Evolutionary conservation across 2,888 invertebrate genomes (phyloP), one percentile per base, ranked within the genome.

Genomic region (Tetropium fuscum): DNA sequence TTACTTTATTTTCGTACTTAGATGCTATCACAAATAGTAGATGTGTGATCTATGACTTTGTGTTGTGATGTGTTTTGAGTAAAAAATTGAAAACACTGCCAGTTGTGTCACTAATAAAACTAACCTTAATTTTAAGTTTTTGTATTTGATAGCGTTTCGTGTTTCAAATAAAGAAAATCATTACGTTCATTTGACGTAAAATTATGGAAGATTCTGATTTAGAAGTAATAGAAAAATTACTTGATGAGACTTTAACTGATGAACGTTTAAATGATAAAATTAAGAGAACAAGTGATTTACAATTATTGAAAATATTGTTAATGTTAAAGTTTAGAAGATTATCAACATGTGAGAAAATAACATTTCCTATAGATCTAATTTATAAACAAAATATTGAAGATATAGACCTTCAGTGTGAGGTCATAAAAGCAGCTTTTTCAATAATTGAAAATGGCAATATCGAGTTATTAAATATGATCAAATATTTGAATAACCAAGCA

Each of bases 351-450:
- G 43, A 41, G 22, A 51, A 43, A 25, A 47, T 51, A 25, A 27
- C 15, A 40, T 47, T 32, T 40, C 40, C 49, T 49, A 20, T 40
- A 20, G 11, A 15, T 22, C 36, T n/a, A n/a, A 47, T 56, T 43
- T 56, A 44, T 59, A 40, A 53, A 51, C 22, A 40, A 27, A 36
- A 56, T 19, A 44, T 11, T 32, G 57, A 53, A 32, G 20, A 63
- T 36, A 13, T 44, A 18, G 27, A 53, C n/a, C 15, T 63, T 32
- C 47, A 48, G 30, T 53, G 53, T 49, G 54, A 54, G 15, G 54
- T 57, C 20, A 41, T 63, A 44, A 48, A 48, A 13, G 53, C 48
- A 32, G 40, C 51, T 15, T 48, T 58, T 4, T 22, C 22, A 30
- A 19, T 63, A 15, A 53, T 32, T 15, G 27, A 53, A 36, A 38